Conservation (phyloP, 2,888 invertebrate species). For the Amiota mariae region DNA sequence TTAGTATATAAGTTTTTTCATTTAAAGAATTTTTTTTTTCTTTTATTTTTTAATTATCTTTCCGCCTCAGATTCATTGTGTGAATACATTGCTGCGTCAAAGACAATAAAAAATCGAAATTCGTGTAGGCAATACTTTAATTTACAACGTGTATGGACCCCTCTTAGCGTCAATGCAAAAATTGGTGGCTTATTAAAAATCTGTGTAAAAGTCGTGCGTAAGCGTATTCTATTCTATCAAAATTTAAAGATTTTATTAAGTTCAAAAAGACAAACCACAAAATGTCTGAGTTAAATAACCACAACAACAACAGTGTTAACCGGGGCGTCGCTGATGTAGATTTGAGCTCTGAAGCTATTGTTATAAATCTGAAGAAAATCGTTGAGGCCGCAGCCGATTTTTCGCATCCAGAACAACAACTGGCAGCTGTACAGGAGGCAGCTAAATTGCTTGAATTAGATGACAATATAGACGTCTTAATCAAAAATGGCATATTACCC, state of each 20-base stretch:
- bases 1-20: too few species aligned
- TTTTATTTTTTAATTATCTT: too few species aligned
- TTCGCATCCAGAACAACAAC: slow-evolving; percentile 85
- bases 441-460: slow-evolving; percentile 97
- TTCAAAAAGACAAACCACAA: slow-evolving; percentile 44
- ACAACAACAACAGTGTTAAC: slow-evolving; percentile 33
- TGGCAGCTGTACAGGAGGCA: slow-evolving; percentile 94
- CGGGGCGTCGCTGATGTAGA: slow-evolving; percentile 94
- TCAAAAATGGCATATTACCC: not conserved
- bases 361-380: slow-evolving; percentile 84
- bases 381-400: slow-evolving; percentile 89
- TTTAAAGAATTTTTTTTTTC: too few species aligned
- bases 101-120: too few species aligned
- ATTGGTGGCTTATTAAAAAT: not conserved
- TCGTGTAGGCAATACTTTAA: too few species aligned
- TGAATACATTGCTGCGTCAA: too few species aligned
- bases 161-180: not conserved
- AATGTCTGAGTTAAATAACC: slow-evolving; percentile 69
- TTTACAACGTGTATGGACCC: too few species aligned
- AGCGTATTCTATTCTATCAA: slow-evolving; percentile 25
- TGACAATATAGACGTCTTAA: slow-evolving; percentile 87
- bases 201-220: not conserved
- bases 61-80: too few species aligned
- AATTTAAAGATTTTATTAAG: slow-evolving; percentile 5
- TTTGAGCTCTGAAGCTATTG: slow-evolving; percentile 82